Evolutionary conservation across 2,797 vertebrate genomes (phyloP).

Genomic region (Ispidina lecontei): DNA sequence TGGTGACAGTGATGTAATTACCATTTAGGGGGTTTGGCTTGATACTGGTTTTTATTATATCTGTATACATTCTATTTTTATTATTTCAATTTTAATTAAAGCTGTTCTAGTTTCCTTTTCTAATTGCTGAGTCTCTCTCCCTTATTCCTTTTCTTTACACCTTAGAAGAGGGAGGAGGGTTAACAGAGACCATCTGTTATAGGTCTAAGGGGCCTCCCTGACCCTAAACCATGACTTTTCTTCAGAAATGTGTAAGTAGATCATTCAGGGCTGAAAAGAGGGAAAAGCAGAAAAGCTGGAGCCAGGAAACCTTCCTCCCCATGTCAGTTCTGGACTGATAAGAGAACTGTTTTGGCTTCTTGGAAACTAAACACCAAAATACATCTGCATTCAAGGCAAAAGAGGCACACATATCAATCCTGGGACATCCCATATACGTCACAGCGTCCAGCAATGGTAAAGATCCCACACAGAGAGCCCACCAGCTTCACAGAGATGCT

Average conservation of each 20-base stretch:
- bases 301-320: not conserved
- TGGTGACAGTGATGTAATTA: too few species aligned
- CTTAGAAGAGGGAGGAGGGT: too few species aligned
- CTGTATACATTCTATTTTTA: too few species aligned
- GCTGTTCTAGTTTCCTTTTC: too few species aligned
- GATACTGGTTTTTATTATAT: too few species aligned
- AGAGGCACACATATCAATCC: rapidly evolving
- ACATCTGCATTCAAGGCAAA: not conserved
- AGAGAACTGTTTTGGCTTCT: not conserved
- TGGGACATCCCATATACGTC: not conserved
- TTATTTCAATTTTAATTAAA: too few species aligned
- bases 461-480: not conserved
- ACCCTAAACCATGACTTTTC: not conserved
- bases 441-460: rapidly evolving
- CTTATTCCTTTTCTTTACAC: too few species aligned
- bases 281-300: not conserved
- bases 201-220: too few species aligned
- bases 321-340: not conserved
- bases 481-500: too few species aligned
- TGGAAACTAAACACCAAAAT: not conserved
- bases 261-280: not conserved
- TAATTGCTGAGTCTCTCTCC: too few species aligned
- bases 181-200: too few species aligned
- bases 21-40: too few species aligned
- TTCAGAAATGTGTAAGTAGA: not conserved